Evolutionary conservation across 1,140 invertebrate species (phyloP).

Genomic region (Nebria ingens): DNA sequence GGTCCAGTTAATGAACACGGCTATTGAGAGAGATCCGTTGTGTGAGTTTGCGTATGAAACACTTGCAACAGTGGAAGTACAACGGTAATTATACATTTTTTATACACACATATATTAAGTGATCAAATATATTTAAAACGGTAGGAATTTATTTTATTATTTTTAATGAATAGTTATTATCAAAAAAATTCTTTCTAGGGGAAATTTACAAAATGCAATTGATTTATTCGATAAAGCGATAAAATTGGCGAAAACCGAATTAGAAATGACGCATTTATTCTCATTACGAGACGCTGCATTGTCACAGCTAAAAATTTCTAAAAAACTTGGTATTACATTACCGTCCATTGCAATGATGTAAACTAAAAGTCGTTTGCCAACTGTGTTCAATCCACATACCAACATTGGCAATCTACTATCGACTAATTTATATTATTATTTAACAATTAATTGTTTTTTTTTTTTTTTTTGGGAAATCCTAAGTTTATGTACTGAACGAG

Average conservation of each 20-base stretch:
- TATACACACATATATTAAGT: conserved; percentile 6
- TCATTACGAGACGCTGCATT: conserved; percentile 75
- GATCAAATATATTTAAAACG: conserved; percentile 5
- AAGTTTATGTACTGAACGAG: too few species aligned
- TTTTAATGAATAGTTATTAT: conserved; percentile 10
- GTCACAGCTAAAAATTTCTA: conserved; percentile 70
- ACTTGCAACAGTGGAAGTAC: conserved; percentile 85
- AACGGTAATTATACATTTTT: conserved; percentile 52
- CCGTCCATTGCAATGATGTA: conserved; percentile 24
- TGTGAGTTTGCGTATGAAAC: conserved; percentile 94
- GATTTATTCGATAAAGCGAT: conserved; percentile 86
- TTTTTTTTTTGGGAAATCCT: too few species aligned
- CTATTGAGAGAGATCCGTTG: conserved; percentile 77
- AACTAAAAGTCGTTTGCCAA: not conserved
- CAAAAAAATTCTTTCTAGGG: conserved; percentile 45
- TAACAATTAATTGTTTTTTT: too few species aligned
- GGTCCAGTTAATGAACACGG: conserved; percentile 66
- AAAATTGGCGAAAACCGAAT: conserved; percentile 66
- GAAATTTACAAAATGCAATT: conserved; percentile 71
- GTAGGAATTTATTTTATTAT: conserved; percentile 5
- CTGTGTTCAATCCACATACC: too few species aligned
- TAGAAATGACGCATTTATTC: conserved; percentile 81
- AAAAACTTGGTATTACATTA: conserved; percentile 57
- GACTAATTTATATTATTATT: too few species aligned
- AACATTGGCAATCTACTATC: too few species aligned